Evolutionary conservation across 2,797 vertebrate genomes (phyloP).

Genomic region (Schizopygopsis pylzovi): DNA sequence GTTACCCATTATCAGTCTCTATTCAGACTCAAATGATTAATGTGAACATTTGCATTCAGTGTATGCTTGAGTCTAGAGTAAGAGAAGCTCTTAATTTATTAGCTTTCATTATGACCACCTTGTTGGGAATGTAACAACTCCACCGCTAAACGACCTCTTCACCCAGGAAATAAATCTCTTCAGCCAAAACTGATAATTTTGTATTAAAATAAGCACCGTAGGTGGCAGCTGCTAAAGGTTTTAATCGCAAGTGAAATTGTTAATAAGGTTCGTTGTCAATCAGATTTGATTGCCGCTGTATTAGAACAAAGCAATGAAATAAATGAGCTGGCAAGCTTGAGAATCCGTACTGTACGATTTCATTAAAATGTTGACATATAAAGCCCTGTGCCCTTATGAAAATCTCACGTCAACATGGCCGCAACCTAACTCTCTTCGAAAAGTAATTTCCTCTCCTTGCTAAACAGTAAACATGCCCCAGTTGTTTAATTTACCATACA

Average conservation of each 20-base stretch:
- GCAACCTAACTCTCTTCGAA: neutral
- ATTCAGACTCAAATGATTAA: slow-evolving; percentile 73
- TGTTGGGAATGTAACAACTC: slow-evolving; percentile 73
- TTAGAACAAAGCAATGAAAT: slow-evolving; percentile 23
- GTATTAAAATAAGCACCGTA: slow-evolving; percentile 73
- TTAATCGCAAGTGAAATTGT: slow-evolving; percentile 60
- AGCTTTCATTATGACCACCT: slow-evolving; percentile 77
- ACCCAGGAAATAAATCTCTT: slow-evolving; percentile 73
- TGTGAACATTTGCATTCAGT: slow-evolving; percentile 74
- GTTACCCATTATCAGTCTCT: slow-evolving; percentile 68
- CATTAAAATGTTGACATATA: slow-evolving; percentile 36
- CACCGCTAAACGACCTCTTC: slow-evolving; percentile 74
- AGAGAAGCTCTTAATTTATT: slow-evolving; percentile 81
- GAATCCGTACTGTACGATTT: slow-evolving; percentile 16
- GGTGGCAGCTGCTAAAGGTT: slow-evolving; percentile 67
- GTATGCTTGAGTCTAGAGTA: slow-evolving; percentile 73
- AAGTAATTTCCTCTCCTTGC: neutral
- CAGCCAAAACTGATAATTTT: slow-evolving; percentile 73
- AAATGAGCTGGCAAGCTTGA: slow-evolving; percentile 25
- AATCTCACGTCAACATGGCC: slow-evolving; percentile 50
- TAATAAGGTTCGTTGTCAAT: slow-evolving; percentile 40
- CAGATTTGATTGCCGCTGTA: slow-evolving; percentile 27
- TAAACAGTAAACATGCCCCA: neutral
- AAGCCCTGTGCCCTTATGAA: slow-evolving; percentile 58
- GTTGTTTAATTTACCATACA: neutral